Percentiles rank a stretch among this genome's conserved stretches.
phyloP scores from a whole-genome alignment of 2,888 invertebrate species.

The Limnephilus marmoratus region DNA sequence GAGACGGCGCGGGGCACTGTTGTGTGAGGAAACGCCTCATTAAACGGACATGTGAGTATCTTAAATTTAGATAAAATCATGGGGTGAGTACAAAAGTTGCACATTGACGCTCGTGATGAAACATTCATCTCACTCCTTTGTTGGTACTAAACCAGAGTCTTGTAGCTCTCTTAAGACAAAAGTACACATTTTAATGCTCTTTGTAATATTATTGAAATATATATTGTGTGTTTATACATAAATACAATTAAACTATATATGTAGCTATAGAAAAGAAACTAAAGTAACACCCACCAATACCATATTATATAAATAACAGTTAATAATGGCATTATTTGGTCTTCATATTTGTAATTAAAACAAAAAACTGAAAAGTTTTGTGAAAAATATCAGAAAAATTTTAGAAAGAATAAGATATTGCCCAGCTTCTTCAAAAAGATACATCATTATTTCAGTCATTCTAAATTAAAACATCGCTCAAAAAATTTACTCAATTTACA shows the following conservation, averaged over 20 bases:
- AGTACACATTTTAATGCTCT: constrained; percentile 39
- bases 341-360: constrained; percentile 43
- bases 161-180: constrained; percentile 65
- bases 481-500: background rate
- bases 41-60: constrained; percentile 54
- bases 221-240: constrained; percentile 20
- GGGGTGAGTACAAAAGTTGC: constrained; percentile 46
- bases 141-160: constrained; percentile 65
- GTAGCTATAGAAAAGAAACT: constrained; percentile 49
- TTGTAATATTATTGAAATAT: constrained; percentile 48
- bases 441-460: background rate
- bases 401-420: background rate
- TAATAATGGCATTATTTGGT: constrained; percentile 60
- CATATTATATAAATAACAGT: constrained; percentile 33
- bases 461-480: background rate
- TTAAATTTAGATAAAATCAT: constrained; percentile 46
- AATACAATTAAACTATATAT: constrained; percentile 39
- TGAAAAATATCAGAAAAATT: background rate
- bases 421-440: background rate
- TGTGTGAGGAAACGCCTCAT: constrained; percentile 51
- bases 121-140: constrained; percentile 55
- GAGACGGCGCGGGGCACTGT: background rate
- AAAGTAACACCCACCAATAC: constrained; percentile 25
- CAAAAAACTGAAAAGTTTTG: background rate
- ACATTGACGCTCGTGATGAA: constrained; percentile 42